A percentile compares a stretch with the other conserved stretches of the same genome.
These are phyloP conservation scores for Podarcis siculus DNA, from an alignment of 2,797 vertebrate species.

Conservation along the genomic window DNA sequence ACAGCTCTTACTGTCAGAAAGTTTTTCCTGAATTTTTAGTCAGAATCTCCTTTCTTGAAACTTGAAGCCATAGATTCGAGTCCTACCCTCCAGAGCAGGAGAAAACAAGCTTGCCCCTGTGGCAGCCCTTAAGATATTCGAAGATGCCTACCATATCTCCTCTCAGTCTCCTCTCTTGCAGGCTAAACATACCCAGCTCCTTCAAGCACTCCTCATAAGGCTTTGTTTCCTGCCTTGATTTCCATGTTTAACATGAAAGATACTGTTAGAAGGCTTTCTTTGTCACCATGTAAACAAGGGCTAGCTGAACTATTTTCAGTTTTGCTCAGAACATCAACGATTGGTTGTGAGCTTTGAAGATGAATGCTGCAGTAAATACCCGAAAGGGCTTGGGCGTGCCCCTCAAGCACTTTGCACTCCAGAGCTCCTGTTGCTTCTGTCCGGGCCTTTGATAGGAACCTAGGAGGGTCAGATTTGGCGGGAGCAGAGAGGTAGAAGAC, in stretches of 20 bases:
- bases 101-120: too few species aligned
- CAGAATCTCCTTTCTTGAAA: too few species aligned
- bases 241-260: neutral
- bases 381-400: neutral
- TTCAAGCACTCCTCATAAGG: too few species aligned
- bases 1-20: too few species aligned
- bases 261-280: conserved; percentile 11
- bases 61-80: too few species aligned
- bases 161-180: too few species aligned
- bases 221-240: too few species aligned
- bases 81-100: too few species aligned
- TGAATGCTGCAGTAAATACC: neutral
- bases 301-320: conserved; percentile 40
- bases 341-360: conserved; percentile 14
- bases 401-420: neutral
- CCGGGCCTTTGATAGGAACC: neutral
- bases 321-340: conserved; percentile 34
- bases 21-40: too few species aligned
- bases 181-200: too few species aligned
- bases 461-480: neutral
- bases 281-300: conserved; percentile 37
- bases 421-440: neutral
- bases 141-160: too few species aligned
- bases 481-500: neutral
- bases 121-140: too few species aligned